Base-by-base conservation (phyloP, 1,140 invertebrate species). In the Dendroctonus valens region DNA sequence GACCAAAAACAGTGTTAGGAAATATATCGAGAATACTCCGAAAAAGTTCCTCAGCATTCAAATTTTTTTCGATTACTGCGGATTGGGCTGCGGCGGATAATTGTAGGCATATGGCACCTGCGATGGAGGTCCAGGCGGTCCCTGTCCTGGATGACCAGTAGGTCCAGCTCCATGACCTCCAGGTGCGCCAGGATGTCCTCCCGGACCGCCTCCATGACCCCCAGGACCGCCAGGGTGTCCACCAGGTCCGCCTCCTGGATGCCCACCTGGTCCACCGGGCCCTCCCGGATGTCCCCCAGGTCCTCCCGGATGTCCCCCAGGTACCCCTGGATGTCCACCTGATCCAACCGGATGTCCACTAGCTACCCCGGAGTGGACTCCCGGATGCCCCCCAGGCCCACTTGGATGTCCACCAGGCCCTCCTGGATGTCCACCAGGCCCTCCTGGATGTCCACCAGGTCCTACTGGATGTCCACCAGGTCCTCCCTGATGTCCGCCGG, bases 101-200 rank as follows among this genome's bases (percentile, higher is more conserved):
- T 75, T 78, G 60, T 78, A 77, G 7, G 67, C 71, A 65, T 78
- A 78, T 60, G 76, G 75, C 0, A 75, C 76, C 68, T 78, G 77
- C 2, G 75, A 73, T 2, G 76, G 76, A 41, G 76, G 73, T 6
- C 69, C 73, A 50, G 75, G 76, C n/a, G 74, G 74, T 5, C 68
- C 71, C 9, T 50, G 44, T 15, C 48, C 44, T n/a, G 58, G 44
- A 37, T 59, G 57, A 8, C 57, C 57, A 14, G 57, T 7, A 8
- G 57, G 64, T 4, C 37, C 44, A n/a, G 15, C 58, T 49, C 58
- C 58, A 50, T 50, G 44, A 7, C 44, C 44, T 12, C 14, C 15
- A 38, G 58, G 58, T 7, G 7, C 53, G 7, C 15, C 15, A 8
- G 49, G 49, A 5, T 39, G 15, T 55, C 37, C 15, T 0, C 7